These are phyloP conservation scores for Coryphaenoides rupestris DNA, from an alignment of 2,113 vertebrate genomes.

Conservation along the genomic window DNA sequence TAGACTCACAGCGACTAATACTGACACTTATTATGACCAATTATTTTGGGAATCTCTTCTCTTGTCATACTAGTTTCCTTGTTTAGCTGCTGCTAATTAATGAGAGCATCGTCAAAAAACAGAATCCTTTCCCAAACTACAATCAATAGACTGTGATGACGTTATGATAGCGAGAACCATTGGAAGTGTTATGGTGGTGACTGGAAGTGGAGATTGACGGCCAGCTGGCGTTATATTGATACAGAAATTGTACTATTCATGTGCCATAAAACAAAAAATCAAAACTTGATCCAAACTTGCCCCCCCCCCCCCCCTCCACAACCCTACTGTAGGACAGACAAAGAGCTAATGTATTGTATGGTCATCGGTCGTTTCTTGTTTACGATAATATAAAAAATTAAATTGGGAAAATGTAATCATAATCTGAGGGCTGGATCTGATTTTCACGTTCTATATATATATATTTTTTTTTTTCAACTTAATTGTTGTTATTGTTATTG, in stretches of 20 bases:
- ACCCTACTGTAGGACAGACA: constrained; percentile 53
- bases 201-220: constrained; percentile 29
- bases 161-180: constrained; percentile 25
- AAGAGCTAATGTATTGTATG: constrained; percentile 51
- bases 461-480: constrained; percentile 24
- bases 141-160: constrained; percentile 22
- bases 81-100: constrained; percentile 58
- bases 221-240: constrained; percentile 50
- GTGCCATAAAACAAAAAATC: constrained; percentile 58
- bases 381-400: constrained; percentile 27
- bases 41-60: constrained; percentile 21
- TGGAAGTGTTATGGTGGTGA: not conserved
- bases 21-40: constrained; percentile 37
- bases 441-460: constrained; percentile 13
- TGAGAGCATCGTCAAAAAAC: constrained; percentile 38
- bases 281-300: constrained; percentile 47
- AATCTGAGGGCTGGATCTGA: no score
- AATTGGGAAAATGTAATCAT: not conserved
- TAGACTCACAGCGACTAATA: constrained; percentile 29
- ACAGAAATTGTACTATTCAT: constrained; percentile 50
- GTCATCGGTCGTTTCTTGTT: constrained; percentile 39
- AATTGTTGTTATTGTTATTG: constrained; percentile 11
- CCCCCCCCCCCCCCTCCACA: constrained; percentile 27
- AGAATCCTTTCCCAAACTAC: constrained; percentile 39
- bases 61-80: constrained; percentile 32